Percentiles rank a stretch among this genome's conserved stretches.
These are phyloP conservation scores for Aplochiton taeniatus DNA, from an alignment of 2,797 vertebrate species.

Conservation along the genomic window DNA sequence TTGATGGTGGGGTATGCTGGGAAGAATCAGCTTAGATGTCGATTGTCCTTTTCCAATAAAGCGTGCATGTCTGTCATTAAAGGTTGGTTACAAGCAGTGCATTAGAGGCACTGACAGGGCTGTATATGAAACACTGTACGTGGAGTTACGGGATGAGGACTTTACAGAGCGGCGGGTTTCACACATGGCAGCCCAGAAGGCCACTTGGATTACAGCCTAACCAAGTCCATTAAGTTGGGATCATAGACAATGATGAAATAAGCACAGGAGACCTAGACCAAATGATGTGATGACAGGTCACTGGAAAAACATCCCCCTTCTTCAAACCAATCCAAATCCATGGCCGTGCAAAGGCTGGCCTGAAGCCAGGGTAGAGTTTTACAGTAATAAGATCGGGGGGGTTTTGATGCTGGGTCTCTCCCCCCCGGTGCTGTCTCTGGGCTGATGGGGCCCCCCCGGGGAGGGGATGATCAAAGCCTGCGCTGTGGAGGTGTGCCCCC, in stretches of 20 bases:
- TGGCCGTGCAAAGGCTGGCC: too few relatives aligned
- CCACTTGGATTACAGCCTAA: background rate
- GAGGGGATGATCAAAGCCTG: slow-evolving; percentile 40
- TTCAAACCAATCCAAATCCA: too few relatives aligned
- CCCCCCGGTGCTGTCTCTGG: slow-evolving; percentile 18
- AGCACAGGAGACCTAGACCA: background rate
- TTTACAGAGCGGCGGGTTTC: too few relatives aligned
- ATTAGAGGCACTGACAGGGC: slow-evolving; percentile 16
- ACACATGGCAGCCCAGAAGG: too few relatives aligned
- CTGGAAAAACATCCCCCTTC: background rate
- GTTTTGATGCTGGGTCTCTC: background rate
- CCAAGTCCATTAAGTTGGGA: too few relatives aligned
- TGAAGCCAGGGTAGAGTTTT: too few relatives aligned
- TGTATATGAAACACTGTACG: background rate
- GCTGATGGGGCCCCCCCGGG: slow-evolving; percentile 30
- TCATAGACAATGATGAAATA: too few relatives aligned
- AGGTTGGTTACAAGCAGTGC: slow-evolving; percentile 18
- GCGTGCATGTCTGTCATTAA: slow-evolving; percentile 26
- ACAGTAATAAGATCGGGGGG: too few relatives aligned
- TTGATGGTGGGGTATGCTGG: background rate
- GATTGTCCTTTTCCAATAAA: slow-evolving; percentile 33
- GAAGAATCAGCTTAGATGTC: background rate
- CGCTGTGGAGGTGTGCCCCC: slow-evolving; percentile 20
- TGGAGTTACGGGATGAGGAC: too few relatives aligned
- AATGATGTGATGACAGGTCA: background rate